Evolutionary conservation across 2,888 invertebrate species (phyloP), one percentile per base, ranked within the genome.

Genomic region (Eristalis tenax): DNA sequence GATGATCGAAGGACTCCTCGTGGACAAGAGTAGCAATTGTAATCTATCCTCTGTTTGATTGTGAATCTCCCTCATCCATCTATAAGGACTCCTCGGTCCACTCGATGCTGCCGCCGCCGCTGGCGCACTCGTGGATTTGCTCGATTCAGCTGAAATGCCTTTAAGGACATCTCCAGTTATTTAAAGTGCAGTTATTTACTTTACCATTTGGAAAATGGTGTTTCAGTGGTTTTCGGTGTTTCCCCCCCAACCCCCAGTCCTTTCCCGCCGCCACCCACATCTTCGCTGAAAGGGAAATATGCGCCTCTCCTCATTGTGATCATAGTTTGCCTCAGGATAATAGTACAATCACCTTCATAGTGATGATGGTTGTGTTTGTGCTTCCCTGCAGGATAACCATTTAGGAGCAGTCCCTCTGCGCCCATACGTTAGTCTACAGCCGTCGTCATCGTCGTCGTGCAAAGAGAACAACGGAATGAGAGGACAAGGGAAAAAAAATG

Each of bases 11-110:
- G 40, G 28, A 22, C 22, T 50, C 50, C 56, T 15, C 15, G 26
- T 50, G 26, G 26, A 59, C 61, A 22, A 18, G 63, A 57, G 23
- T 23, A 65, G 57, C 80, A 61, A 61, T 76, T 82, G 82, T 82
- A 82, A 82, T 76, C 76, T 65, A 82, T 77, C 82, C 71, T 76
- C 66, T 76, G 71, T 76, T 82, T 82, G 82, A 82, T 82, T 76
- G 71, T 56, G 43, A 59, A 59, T 70, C 64, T 40, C n/a, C 6
- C 23, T 32, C 35, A 23, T 15, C 56, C 65, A 23, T 40, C 43
- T n/a, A 35, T 68, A 68, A n/a, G 22, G 26, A 59, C n/a, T 22
- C 59, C 11, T 59, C 59, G 26, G 23, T 59, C 59, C 13, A 22
- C 11, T 23, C 11, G 57, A 8, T 8, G 23, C 22, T 8, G 26